Percentiles rank a stretch among this genome's conserved stretches.
Conservation (phyloP, 1,140 invertebrate species). For the Cyphomyrmex costatus region DNA sequence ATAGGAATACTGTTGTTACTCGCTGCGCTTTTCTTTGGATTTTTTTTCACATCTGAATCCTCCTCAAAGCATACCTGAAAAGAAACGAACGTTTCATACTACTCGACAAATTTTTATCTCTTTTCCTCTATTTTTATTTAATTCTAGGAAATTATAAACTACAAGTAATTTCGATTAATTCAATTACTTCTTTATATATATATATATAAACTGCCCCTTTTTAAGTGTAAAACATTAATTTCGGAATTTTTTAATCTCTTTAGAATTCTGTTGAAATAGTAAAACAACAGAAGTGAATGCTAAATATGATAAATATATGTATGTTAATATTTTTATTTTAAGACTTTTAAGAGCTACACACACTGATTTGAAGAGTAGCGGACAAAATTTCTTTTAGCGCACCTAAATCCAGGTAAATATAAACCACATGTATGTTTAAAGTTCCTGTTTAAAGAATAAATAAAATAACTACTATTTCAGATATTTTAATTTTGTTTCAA, state of each 20-base stretch:
- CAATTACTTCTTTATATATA: too few relatives aligned
- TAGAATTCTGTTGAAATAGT: neutral
- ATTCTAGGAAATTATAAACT: neutral
- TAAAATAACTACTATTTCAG: neutral
- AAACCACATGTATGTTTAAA: neutral
- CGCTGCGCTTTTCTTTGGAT: constrained; percentile 58
- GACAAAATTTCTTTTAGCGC: neutral
- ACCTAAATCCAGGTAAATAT: neutral
- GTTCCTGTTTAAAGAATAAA: neutral
- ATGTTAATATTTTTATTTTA: neutral
- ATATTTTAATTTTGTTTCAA: constrained; percentile 16
- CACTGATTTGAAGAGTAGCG: neutral
- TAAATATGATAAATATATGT: neutral
- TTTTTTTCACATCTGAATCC: constrained; percentile 74
- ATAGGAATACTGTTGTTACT: constrained; percentile 77
- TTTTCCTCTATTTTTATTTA: neutral
- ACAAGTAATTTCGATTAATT: neutral
- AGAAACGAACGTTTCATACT: neutral
- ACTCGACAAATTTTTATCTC: neutral
- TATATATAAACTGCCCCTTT: neutral
- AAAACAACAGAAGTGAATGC: neutral
- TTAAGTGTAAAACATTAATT: neutral
- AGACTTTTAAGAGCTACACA: neutral
- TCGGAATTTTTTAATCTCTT: neutral
- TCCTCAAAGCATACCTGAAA: constrained; percentile 83